Conservation (phyloP, 1,140 invertebrate species). For the Agrypnia vestita region DNA sequence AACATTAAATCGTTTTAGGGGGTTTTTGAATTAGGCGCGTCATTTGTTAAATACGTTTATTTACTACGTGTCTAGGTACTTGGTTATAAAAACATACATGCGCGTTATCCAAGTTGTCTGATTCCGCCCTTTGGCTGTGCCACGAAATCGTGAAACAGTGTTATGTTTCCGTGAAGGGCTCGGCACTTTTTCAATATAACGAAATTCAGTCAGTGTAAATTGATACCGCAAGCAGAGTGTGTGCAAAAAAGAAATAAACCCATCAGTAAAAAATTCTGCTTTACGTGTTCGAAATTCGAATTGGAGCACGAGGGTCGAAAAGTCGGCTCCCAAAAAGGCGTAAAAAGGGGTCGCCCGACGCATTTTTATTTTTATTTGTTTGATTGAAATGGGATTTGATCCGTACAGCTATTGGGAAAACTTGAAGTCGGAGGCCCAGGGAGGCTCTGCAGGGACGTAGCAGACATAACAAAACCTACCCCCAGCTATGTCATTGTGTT, state of each 20-base stretch:
- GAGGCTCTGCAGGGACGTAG: background rate
- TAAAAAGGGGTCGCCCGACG: conserved; percentile 35
- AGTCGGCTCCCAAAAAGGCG: conserved; percentile 19
- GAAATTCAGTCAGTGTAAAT: conserved; percentile 35
- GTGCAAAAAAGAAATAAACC: conserved; percentile 50
- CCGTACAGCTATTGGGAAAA: conserved; percentile 32
- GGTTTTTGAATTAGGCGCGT: too few relatives aligned
- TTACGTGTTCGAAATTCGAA: conserved; percentile 59
- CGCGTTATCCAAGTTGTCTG: too few relatives aligned
- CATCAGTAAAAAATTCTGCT: conserved; percentile 47
- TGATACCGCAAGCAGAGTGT: conserved; percentile 39
- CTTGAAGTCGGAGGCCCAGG: conserved; percentile 20
- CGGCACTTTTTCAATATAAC: conserved; percentile 27
- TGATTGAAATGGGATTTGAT: conserved; percentile 59
- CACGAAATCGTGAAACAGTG: too few relatives aligned
- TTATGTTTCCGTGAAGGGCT: background rate
- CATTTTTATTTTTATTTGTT: conserved; percentile 59
- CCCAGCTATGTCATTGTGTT: background rate
- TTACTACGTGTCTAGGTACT: too few relatives aligned
- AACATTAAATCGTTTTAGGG: too few relatives aligned
- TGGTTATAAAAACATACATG: too few relatives aligned
- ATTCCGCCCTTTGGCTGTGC: too few relatives aligned
- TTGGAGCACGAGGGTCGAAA: conserved; percentile 32
- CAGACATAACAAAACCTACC: conserved; percentile 7
- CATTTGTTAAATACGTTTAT: too few relatives aligned